Evolutionary conservation across 2,797 vertebrate species (phyloP).

Genomic region (Helicolenus hilgendorfi): DNA sequence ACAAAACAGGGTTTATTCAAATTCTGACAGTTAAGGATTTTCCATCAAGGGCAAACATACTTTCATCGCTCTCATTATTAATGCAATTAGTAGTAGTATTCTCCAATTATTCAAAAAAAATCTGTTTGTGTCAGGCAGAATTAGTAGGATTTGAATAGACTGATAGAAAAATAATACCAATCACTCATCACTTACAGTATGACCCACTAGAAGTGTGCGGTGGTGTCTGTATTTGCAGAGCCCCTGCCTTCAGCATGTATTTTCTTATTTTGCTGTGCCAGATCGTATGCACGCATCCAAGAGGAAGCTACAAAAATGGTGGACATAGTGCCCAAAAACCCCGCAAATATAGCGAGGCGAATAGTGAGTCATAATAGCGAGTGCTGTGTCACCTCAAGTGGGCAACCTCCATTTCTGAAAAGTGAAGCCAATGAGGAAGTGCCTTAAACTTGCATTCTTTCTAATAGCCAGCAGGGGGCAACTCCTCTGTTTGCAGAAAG

Average conservation of each 20-base stretch:
- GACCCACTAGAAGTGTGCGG: neutral
- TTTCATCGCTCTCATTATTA: conserved; percentile 12
- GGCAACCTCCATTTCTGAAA: too few relatives aligned
- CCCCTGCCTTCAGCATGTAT: neutral
- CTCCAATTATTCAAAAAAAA: neutral
- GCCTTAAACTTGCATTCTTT: too few relatives aligned
- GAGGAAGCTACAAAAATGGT: neutral
- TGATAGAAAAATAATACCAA: neutral
- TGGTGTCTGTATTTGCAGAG: neutral
- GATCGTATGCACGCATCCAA: neutral
- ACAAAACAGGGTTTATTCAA: conserved; percentile 29
- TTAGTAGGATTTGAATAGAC: neutral
- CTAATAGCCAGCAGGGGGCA: too few relatives aligned
- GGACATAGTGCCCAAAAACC: neutral
- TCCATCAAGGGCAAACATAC: conserved; percentile 56
- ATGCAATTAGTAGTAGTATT: neutral
- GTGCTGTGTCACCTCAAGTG: too few relatives aligned
- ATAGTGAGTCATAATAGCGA: too few relatives aligned
- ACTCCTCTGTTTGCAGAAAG: too few relatives aligned
- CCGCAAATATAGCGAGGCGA: too few relatives aligned
- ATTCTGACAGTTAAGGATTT: conserved; percentile 67
- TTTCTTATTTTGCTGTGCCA: neutral
- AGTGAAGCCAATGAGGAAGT: too few relatives aligned
- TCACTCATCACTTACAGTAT: too few relatives aligned
- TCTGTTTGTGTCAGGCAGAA: neutral